phyloP scores from a whole-genome alignment of 2,888 invertebrate genomes.

The Drosophila leonis region DNA sequence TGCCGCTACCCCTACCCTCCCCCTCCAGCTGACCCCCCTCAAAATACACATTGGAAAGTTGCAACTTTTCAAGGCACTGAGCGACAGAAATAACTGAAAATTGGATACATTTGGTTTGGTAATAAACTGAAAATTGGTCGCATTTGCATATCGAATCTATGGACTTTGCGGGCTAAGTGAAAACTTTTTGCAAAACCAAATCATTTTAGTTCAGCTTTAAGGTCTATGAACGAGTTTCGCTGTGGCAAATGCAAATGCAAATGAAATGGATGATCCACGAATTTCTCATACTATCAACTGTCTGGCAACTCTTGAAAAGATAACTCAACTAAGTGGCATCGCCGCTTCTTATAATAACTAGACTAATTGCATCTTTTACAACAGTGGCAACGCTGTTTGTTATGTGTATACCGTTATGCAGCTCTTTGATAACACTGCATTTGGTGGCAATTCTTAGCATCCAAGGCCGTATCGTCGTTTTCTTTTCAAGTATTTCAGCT shows the following conservation, averaged over 20 bases:
- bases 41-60: conserved; percentile 16
- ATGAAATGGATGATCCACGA: background rate
- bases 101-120: conserved; percentile 13
- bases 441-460: background rate
- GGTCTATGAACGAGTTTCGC: background rate
- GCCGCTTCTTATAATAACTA: background rate
- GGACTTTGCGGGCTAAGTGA: conserved; percentile 1
- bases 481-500: too few relatives aligned
- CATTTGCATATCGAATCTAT: conserved; percentile 2
- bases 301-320: background rate
- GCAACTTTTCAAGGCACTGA: conserved; percentile 28
- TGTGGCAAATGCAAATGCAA: background rate
- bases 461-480: too few relatives aligned
- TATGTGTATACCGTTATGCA: too few relatives aligned
- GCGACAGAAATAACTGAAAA: conserved; percentile 22
- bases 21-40: background rate
- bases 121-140: conserved; percentile 10
- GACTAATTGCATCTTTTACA: background rate
- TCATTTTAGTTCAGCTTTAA: conserved; percentile 1
- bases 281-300: background rate
- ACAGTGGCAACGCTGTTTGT: too few relatives aligned
- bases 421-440: background rate
- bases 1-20: background rate
- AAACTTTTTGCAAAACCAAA: conserved; percentile 1
- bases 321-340: background rate